Base-by-base conservation (phyloP, 2,888 invertebrate species). In the Clepsis dumicolana region DNA sequence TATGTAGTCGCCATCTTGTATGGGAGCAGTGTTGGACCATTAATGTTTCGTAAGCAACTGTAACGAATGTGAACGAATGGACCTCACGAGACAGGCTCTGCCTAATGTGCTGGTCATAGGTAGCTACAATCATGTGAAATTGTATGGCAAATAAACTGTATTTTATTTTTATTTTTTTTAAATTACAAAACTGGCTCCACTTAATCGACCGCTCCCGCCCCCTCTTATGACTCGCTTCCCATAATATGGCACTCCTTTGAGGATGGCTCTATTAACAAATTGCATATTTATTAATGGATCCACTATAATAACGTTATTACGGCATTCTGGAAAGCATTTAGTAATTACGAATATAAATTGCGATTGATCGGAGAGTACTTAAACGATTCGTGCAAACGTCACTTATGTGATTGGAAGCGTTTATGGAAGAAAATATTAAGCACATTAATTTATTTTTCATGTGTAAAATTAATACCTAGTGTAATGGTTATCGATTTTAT, bases 201-300 rank as follows among this genome's bases (percentile, higher is more conserved):
- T 41, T 4, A n/a, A 38, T 24, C 41, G 2, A 12, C 59, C 59
- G 59, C 54, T 54, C 3, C 24, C 54, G 54, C 59, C 24, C 3
- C 25, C 41, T 21, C 41, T 5, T 25, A 10, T 14, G 16, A 16
- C 59, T 25, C 7, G 25, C 8, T 1, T 21, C 41, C 8, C 25
- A 59, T 25, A 35, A 56, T 16, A 59, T 24, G 59, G 24, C 59
- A 41, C 59, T 59, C 59, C 59, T 59, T 59, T 59, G 59, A 59
- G 41, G 59, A 59, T 41, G 41, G 25, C 59, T 59, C 59, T 59
- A 59, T 59, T 59, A 59, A 25, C 59, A 59, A 41, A 59, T 59
- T 59, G 59, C 59, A 59, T 59, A 59, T 59, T 59, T 59, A 59
- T 59, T 41, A 59, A 38, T 59, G 59, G 59, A 41, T 24, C 59